Conservation (phyloP, 2,888 invertebrate genomes). For the Celastrina argiolus region DNA sequence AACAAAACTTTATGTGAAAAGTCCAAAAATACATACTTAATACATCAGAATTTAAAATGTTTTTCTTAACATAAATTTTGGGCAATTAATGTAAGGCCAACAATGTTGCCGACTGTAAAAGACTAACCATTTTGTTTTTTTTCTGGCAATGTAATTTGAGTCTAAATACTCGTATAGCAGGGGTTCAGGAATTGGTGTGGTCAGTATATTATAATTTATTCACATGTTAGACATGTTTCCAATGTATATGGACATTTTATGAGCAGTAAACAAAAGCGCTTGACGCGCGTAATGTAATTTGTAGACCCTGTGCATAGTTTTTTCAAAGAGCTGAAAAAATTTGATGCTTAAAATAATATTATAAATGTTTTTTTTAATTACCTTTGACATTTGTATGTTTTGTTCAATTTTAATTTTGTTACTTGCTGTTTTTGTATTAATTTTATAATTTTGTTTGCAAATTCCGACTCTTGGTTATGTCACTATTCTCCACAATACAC, state of each 20-base stretch:
- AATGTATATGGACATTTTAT: not conserved
- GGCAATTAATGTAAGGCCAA: too few relatives aligned
- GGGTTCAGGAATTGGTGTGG: conserved; percentile 10
- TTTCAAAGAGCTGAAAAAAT: too few relatives aligned
- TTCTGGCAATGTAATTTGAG: not conserved
- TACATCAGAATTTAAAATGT: too few relatives aligned
- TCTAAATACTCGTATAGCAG: not conserved
- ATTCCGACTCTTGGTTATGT: not conserved
- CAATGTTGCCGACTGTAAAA: too few relatives aligned
- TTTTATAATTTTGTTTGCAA: not conserved
- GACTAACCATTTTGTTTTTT: not conserved
- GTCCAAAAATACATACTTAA: not conserved
- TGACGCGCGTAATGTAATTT: not conserved
- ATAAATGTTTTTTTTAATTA: not conserved
- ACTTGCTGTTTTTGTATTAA: not conserved
- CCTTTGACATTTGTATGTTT: not conserved
- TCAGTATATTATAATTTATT: not conserved
- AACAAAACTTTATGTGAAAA: not conserved
- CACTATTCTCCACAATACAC: conserved; percentile 34
- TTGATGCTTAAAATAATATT: not conserved
- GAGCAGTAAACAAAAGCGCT: not conserved
- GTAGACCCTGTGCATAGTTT: not conserved
- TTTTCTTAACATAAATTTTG: too few relatives aligned
- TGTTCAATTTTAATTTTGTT: not conserved
- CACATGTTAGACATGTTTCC: conserved; percentile 13